Conservation (phyloP, 2,113 vertebrate genomes). For the Phylloscopus trochiloides region DNA sequence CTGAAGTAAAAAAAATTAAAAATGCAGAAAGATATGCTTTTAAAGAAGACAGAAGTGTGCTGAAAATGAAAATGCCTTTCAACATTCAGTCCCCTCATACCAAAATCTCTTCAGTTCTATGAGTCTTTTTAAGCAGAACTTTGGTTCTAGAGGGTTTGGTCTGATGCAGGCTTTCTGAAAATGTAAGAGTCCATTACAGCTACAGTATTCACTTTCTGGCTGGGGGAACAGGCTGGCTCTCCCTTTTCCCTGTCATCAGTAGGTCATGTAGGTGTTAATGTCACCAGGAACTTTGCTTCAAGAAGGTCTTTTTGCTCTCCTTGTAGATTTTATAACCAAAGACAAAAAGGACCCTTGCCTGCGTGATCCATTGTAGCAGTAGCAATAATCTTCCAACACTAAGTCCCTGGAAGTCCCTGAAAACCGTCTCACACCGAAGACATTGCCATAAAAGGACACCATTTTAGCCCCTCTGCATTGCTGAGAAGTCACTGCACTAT, state of each 20-base stretch:
- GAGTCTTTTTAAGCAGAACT: neutral
- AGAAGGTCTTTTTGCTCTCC: neutral
- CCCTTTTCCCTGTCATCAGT: neutral
- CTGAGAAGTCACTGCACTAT: slow-evolving; percentile 10
- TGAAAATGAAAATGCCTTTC: neutral
- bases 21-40: neutral
- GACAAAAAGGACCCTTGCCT: neutral
- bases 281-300: neutral
- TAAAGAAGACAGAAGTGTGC: neutral
- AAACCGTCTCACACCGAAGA: neutral
- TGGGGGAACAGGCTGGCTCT: neutral
- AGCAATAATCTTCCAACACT: neutral
- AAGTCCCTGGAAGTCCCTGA: neutral
- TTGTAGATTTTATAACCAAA: neutral
- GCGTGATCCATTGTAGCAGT: neutral
- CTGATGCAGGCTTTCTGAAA: neutral
- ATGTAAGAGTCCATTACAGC: neutral
- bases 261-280: neutral
- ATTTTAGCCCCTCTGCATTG: neutral
- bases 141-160: neutral
- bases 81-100: neutral
- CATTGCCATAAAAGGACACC: slow-evolving; percentile 27
- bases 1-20: neutral
- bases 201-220: neutral
- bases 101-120: neutral